phyloP scores from a whole-genome alignment of 2,888 invertebrate species.

The Patella pellucida region DNA sequence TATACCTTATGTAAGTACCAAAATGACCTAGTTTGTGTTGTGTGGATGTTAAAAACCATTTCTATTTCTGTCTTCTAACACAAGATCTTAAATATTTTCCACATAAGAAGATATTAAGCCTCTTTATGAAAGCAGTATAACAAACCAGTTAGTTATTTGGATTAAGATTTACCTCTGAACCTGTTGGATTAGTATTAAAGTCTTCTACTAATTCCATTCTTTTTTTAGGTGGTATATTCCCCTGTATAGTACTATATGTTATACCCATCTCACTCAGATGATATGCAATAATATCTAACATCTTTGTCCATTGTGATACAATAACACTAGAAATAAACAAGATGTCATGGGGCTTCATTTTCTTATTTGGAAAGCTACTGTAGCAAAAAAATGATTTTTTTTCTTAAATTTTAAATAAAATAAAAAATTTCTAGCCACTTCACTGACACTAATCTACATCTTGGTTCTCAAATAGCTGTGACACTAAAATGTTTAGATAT shows the following conservation, averaged over 20 bases:
- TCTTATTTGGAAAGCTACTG: background rate
- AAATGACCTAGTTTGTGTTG: too few species aligned
- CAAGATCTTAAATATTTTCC: too few species aligned
- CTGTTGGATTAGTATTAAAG: constrained; percentile 78
- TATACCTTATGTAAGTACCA: too few species aligned
- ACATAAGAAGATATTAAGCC: too few species aligned
- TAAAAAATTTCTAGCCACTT: background rate
- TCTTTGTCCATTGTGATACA: constrained; percentile 93
- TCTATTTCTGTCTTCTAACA: too few species aligned
- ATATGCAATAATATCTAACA: constrained; percentile 80
- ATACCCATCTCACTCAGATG: constrained; percentile 76
- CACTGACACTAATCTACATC: too few species aligned
- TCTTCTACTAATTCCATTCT: constrained; percentile 80
- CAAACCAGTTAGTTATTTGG: background rate
- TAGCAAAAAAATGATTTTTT: background rate
- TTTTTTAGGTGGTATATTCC: constrained; percentile 81
- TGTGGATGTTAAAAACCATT: too few species aligned
- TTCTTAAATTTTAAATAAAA: background rate
- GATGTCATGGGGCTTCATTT: background rate
- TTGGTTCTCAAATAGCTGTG: too few species aligned
- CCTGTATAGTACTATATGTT: constrained; percentile 80
- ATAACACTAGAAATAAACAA: constrained; percentile 73
- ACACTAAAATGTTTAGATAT: too few species aligned
- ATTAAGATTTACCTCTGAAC: constrained; percentile 74
- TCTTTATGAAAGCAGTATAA: too few species aligned